Conservation (phyloP, 2,113 vertebrate genomes). For the Aramus guarauna region DNA sequence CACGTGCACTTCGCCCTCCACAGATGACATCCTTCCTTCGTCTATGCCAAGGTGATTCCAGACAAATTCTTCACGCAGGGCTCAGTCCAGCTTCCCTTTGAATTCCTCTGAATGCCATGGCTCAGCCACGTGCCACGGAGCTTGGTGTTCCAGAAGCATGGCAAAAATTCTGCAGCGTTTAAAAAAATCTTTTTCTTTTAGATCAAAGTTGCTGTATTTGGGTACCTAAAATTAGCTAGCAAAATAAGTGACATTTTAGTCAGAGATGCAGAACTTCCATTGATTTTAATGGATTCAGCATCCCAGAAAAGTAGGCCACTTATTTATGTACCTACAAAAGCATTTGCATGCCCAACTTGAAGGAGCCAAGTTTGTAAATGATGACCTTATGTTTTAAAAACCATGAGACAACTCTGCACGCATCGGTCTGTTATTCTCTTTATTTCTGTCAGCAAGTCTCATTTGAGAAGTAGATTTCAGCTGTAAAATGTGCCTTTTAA, state of each 20-base stretch:
- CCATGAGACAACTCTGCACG: background rate
- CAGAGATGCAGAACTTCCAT: constrained; percentile 43
- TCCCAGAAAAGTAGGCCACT: constrained; percentile 51
- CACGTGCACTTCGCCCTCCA: background rate
- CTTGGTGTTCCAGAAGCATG: background rate
- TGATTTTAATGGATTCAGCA: constrained; percentile 65
- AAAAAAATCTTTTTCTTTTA: background rate
- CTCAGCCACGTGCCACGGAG: background rate
- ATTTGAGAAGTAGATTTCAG: background rate
- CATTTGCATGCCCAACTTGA: constrained; percentile 11
- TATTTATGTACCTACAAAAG: constrained; percentile 46
- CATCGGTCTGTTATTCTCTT: background rate
- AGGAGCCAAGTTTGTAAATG: constrained; percentile 29
- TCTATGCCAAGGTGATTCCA: background rate
- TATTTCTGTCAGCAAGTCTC: background rate
- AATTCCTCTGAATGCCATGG: background rate
- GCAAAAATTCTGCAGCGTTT: background rate
- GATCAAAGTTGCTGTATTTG: constrained; percentile 53
- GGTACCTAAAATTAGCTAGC: constrained; percentile 42
- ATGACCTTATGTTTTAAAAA: constrained; percentile 56
- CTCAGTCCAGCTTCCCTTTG: background rate
- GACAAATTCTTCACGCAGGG: background rate
- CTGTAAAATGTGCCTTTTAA: constrained; percentile 8
- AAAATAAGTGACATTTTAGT: constrained; percentile 35
- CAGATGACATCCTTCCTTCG: background rate